Percentiles rank a stretch among this genome's conserved stretches.
Conservation (phyloP, 2,797 vertebrate genomes). For the Onychomys torridus region DNA sequence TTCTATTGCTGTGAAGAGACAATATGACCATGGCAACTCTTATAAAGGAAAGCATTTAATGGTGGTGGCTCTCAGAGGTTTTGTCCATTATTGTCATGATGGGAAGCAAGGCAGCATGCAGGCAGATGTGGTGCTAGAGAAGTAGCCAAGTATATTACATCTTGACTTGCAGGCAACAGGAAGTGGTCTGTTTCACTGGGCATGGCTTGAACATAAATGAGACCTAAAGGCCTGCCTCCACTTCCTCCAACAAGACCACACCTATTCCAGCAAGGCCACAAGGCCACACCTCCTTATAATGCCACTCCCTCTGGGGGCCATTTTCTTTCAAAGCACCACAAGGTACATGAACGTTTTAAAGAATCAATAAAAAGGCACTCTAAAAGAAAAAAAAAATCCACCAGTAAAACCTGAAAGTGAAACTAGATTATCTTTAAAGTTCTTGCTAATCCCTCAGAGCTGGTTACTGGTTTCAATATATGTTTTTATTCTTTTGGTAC, state of each 20-base stretch:
- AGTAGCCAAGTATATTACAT: neutral
- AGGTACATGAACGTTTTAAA: neutral
- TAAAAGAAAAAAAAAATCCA: neutral
- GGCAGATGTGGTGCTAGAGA: neutral
- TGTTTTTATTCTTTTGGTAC: neutral
- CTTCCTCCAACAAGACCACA: too few relatives aligned
- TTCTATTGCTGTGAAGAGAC: too few relatives aligned
- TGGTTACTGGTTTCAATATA: neutral
- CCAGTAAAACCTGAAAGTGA: conserved; percentile 51
- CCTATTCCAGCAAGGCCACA: too few relatives aligned
- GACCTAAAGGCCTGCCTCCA: neutral
- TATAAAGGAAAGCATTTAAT: too few relatives aligned
- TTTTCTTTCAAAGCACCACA: neutral
- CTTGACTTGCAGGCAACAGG: neutral
- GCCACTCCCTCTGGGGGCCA: too few relatives aligned
- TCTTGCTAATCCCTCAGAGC: neutral
- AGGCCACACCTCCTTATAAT: too few relatives aligned
- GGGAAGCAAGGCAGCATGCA: neutral
- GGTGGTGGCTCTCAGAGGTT: too few relatives aligned
- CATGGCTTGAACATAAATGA: neutral
- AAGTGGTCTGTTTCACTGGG: neutral
- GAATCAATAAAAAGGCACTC: neutral
- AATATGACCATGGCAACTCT: too few relatives aligned
- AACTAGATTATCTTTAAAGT: conserved; percentile 13
- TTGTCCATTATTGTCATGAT: neutral